Evolutionary conservation across 2,888 invertebrate species (phyloP), one percentile per base, ranked within the genome.

Genomic region (Cenopis cana): DNA sequence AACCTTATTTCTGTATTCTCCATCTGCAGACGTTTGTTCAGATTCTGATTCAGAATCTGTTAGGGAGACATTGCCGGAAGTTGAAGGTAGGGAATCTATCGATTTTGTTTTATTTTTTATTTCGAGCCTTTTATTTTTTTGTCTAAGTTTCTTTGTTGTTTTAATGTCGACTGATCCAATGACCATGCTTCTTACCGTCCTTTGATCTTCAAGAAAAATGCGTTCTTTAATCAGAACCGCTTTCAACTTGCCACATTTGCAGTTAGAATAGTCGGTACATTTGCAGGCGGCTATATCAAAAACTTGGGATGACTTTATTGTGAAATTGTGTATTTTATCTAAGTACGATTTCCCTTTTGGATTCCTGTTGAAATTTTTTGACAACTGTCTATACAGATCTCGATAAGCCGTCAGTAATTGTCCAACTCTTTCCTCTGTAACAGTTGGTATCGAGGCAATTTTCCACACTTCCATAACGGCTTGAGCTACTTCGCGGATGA

Each of bases 401-500:
- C 55, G n/a, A 55, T 29, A n/a, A n/a, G n/a, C n/a, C n/a, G n/a
- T n/a, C 12, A 55, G 29, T 55, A 55, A 55, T 55, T 55, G 55
- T 14, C 24, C 24, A 14, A n/a, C 55, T 29, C 55, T 29, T 55
- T 12, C 55, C 9, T 55, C 55, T n/a, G 55, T 55, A 55, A 55
- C 29, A 55, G 29, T 55, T 49, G 49, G 49, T n/a, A 49, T 49
- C 8, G 49, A 49, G 17, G 49, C 49, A 49, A n/a, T 49, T 49
- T 49, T 49, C 49, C 49, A 49, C n/a, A 17, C 49, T n/a, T 49
- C 49, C n/a, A 49, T 49, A 49, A 49, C 55, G 29, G 55, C 55
- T 55, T 55, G 55, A 29, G n/a, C 55, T 55, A 55, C 55, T 55
- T 55, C 55, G 49, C 49, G 49, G n/a, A 49, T 56, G n/a, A 56